Base-by-base conservation (phyloP, 92 coral and sea anemone genomes). In the Epizoanthus fatuus region DNA sequence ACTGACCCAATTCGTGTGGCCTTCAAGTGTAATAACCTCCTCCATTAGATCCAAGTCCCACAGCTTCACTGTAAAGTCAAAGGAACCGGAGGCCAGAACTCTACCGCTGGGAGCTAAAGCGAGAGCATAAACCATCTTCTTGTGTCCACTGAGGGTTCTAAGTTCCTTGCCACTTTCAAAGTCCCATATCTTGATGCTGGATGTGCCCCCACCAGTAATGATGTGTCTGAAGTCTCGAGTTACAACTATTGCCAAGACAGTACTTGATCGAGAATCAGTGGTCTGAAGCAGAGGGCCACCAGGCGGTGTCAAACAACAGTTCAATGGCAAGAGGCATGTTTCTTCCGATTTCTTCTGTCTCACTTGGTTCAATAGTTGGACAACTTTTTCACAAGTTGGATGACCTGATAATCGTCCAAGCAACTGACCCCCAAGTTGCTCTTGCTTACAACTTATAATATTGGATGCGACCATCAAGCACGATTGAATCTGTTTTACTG, bases 121-220 rank as follows among this genome's bases (percentile, higher is more conserved):
- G 32, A 90, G 69, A 8, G 91, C 82, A 76, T 90, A 90, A 51
- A 90, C 94, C 69, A 80, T 57, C 74, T 74, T 81, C 63, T 73
- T 81, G 66, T 90, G 94, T 32, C 85, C 91, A 56, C 19, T n/a
- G 68, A 90, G 82, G 37, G 77, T 83, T 44, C 83, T 77, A 25
- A 90, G 84, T 63, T 90, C 91, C 53, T 87, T 90, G 51, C 94
- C 94, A 37, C 88, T 87, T 69, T 83, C 91, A 64, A 87, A 86
- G 52, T 90, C 94, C 87, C 87, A 76, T 42, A 90, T 51, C 54
- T 80, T 88, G 63, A 90, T 90, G 53, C 20, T 59, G 52, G 81
- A 60, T 55, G 71, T 74, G 0, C 85, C 80, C 45, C 84, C 86
- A 57, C 91, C 91, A n/a, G 94, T 81, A 63, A 90, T 71, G 45